phyloP scores from a whole-genome alignment of 2,797 vertebrate genomes.

The Hozukius guyotensis region DNA sequence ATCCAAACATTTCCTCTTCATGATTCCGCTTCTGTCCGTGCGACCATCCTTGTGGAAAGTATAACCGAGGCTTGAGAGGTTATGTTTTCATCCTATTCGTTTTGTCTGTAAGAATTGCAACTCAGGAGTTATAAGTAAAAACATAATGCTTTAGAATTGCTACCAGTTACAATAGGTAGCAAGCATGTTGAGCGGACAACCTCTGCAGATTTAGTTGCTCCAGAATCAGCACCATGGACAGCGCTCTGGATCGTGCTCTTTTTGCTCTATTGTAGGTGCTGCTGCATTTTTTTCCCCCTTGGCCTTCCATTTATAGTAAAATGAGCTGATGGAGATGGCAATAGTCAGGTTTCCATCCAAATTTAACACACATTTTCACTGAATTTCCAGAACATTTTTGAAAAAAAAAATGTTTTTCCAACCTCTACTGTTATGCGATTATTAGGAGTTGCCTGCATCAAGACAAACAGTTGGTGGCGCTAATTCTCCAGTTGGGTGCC shows the following conservation, averaged over 20 bases:
- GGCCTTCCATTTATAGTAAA: background rate
- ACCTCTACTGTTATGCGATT: background rate
- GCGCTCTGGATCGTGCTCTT: background rate
- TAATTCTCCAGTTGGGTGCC: background rate
- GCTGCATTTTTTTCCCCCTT: background rate
- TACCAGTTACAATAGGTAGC: background rate
- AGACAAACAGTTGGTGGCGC: background rate
- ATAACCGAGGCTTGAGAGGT: background rate
- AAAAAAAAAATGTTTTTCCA: background rate
- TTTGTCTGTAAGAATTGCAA: background rate
- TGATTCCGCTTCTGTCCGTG: too few relatives aligned
- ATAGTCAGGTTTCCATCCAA: background rate
- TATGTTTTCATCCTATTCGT: background rate
- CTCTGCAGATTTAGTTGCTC: background rate
- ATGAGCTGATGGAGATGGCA: background rate
- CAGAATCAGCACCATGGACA: constrained; percentile 40
- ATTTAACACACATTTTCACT: background rate
- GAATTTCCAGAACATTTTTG: background rate
- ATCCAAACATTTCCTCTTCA: too few relatives aligned
- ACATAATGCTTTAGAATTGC: background rate
- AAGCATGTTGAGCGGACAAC: background rate
- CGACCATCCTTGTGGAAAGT: too few relatives aligned
- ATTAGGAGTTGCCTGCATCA: background rate
- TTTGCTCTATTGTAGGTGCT: background rate
- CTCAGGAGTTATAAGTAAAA: background rate